phyloP scores from a whole-genome alignment of 2,797 vertebrate species.

The Neosilurus hyrtlii region DNA sequence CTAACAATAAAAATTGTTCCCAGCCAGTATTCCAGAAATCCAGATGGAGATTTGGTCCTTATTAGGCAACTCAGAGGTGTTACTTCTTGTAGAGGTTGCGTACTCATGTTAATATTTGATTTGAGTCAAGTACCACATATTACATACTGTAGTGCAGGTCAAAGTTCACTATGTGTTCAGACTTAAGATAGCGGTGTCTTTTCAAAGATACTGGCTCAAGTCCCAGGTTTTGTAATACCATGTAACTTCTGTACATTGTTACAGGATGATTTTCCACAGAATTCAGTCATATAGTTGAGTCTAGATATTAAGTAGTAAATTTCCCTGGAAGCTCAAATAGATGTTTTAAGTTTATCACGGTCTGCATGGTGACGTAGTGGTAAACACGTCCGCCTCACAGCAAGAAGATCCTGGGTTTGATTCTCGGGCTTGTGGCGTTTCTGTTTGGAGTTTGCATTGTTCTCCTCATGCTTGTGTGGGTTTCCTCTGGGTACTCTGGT shows the following conservation, averaged over 20 bases:
- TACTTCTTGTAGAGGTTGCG: not conserved
- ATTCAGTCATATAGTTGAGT: not conserved
- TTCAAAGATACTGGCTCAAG: conserved; percentile 11
- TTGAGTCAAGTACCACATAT: not conserved
- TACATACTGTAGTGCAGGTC: not conserved
- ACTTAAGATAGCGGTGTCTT: not conserved
- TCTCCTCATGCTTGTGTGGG: too few relatives aligned
- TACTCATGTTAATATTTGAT: not conserved
- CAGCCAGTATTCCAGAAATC: not conserved
- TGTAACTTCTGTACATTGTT: too few relatives aligned
- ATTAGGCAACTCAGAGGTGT: not conserved
- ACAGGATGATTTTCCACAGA: not conserved
- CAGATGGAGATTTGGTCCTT: not conserved
- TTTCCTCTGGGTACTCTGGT: too few relatives aligned
- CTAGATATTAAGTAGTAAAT: not conserved
- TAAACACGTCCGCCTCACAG: too few relatives aligned
- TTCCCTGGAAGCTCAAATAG: not conserved
- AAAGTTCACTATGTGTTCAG: not conserved
- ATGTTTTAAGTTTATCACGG: not conserved
- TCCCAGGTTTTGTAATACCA: not conserved
- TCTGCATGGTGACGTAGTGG: too few relatives aligned
- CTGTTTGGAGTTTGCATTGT: too few relatives aligned
- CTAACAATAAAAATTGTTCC: not conserved
- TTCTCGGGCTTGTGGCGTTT: too few relatives aligned
- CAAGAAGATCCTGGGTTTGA: too few relatives aligned